phyloP scores from a whole-genome alignment of 1,140 invertebrate genomes.

The Ooceraea biroi region DNA sequence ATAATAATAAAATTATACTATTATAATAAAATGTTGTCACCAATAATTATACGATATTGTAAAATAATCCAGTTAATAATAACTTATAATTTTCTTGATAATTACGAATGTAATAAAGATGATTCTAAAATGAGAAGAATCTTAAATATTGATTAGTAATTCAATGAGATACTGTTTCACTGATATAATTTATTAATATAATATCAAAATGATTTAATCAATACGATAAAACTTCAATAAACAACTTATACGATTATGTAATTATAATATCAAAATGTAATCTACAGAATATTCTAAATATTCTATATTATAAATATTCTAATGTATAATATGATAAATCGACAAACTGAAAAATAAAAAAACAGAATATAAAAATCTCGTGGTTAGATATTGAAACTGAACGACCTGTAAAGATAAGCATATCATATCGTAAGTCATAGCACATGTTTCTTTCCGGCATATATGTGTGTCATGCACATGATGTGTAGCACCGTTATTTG shows the following conservation, averaged over 20 bases:
- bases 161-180: not conserved
- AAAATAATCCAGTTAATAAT: too few species aligned
- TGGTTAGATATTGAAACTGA: not conserved
- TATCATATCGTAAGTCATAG: not conserved
- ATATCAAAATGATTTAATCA: not conserved
- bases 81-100: too few species aligned
- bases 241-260: not conserved
- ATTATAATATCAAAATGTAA: conserved; percentile 29
- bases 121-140: too few species aligned
- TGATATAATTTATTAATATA: not conserved
- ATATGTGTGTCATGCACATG: not conserved
- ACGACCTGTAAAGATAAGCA: not conserved
- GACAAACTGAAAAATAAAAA: conserved; percentile 2
- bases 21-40: too few species aligned
- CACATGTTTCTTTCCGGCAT: not conserved
- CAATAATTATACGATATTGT: too few species aligned
- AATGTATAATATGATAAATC: not conserved
- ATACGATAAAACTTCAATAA: not conserved
- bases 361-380: not conserved
- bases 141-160: not conserved
- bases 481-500: not conserved
- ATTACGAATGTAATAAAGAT: too few species aligned
- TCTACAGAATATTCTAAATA: not conserved
- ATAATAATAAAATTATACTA: too few species aligned
- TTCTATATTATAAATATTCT: too few species aligned